A percentile compares a stretch with the other conserved stretches of the same genome.
Conservation (phyloP, 2,113 vertebrate genomes). For the Notechis scutatus region DNA sequence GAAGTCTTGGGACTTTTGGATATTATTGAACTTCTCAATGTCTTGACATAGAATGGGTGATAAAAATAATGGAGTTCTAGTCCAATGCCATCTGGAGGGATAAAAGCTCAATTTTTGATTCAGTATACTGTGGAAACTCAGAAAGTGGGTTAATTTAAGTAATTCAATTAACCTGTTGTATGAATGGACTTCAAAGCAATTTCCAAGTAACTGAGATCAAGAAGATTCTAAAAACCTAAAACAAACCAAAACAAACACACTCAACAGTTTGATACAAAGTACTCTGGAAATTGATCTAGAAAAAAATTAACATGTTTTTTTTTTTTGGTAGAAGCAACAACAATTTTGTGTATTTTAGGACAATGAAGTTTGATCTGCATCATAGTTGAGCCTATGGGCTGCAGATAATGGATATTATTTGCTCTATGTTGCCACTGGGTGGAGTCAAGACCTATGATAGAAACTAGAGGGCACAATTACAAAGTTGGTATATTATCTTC, state of each 20-base stretch:
- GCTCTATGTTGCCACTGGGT: conserved; percentile 72
- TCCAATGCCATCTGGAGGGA: background rate
- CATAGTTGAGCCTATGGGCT: background rate
- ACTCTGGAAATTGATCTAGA: background rate
- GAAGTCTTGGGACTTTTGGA: background rate
- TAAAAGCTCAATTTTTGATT: background rate
- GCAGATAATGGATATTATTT: conserved; percentile 52
- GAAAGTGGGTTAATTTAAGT: background rate
- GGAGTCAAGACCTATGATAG: conserved; percentile 76
- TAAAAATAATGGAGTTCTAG: background rate
- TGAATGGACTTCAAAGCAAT: background rate
- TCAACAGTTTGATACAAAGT: background rate
- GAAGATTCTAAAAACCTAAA: background rate
- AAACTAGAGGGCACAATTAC: conserved; percentile 4
- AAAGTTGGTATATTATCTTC: background rate
- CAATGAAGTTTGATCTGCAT: background rate
- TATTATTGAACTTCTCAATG: background rate
- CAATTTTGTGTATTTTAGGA: fast-evolving
- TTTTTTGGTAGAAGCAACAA: background rate
- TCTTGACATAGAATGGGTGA: background rate
- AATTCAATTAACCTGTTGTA: background rate
- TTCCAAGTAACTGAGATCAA: background rate
- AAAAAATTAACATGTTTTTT: background rate
- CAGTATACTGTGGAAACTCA: background rate
- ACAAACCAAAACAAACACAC: background rate